Evolutionary conservation across 2,888 invertebrate genomes (phyloP), one percentile per base, ranked within the genome.

Genomic region (Proisotoma minuta): DNA sequence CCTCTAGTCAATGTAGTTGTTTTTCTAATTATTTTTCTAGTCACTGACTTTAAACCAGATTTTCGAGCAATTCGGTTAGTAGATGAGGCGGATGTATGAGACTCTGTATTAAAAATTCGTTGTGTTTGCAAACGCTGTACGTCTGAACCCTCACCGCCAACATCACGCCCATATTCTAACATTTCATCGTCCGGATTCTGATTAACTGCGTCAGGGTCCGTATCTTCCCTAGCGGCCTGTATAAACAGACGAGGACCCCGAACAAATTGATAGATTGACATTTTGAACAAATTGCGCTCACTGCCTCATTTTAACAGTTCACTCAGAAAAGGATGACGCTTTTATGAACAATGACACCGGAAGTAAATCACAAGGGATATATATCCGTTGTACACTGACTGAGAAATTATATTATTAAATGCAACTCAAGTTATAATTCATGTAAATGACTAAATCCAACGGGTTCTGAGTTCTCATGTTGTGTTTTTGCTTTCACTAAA

Each of bases 1-100:
- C 91, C 92, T 18, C 91, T 83, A 67, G 90, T 89, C 72, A 93
- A 78, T 1, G 92, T 92, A 34, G 92, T 93, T 74, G 93, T 90
- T 78, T 91, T 92, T 67, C 90, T 83, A 57, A 92, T 87, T 68
- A 92, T 89, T 76, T 89, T 85, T 48, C 91, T 89, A 26, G 91
- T 92, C 71, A 92, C 89, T 72, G 90, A 84, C 66, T 89, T 83
- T 76, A 87, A 86, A 40, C 91, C 90, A 63, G 86, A 87, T 77
- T 85, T 85, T 78, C 87, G 85, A 77, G 88, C 88, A 75, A 89
- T 87, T 80, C 89, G 88, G 68, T 87, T 88, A 75, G 89, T 87
- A 79, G 91, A 89, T 77, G 89, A 81, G 67, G 89, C 89, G 27
- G 75, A 73, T 29, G 90, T 91, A 75, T 89, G 81, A 77, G 91